Conservation (phyloP, 2,113 vertebrate species). For the Geococcyx californianus region DNA sequence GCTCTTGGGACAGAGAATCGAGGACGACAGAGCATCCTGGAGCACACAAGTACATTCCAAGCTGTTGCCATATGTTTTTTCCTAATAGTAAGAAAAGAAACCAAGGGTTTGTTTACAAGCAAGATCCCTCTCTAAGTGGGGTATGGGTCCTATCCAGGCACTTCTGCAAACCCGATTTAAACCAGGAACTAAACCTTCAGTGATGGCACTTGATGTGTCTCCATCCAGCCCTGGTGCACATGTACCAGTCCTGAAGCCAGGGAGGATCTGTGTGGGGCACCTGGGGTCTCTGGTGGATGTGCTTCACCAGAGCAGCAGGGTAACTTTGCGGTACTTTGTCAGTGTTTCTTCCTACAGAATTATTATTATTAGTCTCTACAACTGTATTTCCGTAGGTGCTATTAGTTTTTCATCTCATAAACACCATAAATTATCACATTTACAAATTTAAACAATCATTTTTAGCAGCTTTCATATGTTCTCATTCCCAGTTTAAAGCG, state of each 20-base stretch:
- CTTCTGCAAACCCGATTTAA: neutral
- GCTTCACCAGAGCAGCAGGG: neutral
- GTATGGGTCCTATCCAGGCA: neutral
- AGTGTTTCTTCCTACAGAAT: neutral
- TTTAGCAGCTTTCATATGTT: neutral
- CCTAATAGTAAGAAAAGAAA: neutral
- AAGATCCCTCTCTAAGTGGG: neutral
- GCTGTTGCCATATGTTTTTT: neutral
- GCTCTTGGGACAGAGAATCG: neutral
- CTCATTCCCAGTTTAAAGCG: neutral
- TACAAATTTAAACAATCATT: neutral
- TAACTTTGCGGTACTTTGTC: neutral
- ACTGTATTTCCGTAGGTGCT: neutral
- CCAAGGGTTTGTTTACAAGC: neutral
- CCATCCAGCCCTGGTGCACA: neutral
- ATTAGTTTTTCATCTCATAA: neutral
- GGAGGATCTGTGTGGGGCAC: neutral
- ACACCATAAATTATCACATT: neutral
- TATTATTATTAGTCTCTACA: neutral
- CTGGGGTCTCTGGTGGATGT: neutral
- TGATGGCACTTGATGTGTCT: neutral
- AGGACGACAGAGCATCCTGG: neutral
- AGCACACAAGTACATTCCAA: neutral
- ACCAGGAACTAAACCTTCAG: neutral
- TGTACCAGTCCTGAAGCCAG: neutral